phyloP scores from a whole-genome alignment of 2,797 vertebrate species.

The Leucoraja ocellata region DNA sequence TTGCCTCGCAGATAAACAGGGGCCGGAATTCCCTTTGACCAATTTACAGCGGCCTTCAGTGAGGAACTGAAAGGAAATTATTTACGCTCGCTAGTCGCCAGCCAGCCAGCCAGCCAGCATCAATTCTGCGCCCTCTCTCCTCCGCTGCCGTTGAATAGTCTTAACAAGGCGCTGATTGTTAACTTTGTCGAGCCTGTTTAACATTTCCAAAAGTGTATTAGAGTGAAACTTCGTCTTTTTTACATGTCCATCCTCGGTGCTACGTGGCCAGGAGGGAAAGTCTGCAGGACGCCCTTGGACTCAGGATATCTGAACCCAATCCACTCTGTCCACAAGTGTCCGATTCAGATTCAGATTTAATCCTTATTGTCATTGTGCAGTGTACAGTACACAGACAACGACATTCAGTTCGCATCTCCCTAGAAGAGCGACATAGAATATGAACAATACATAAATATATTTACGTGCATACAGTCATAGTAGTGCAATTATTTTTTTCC shows the following conservation, averaged over 20 bases:
- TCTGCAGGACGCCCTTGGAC: not conserved
- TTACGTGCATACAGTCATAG: too few relatives aligned
- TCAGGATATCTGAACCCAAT: not conserved
- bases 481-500: too few relatives aligned
- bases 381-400: too few relatives aligned
- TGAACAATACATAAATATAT: too few relatives aligned
- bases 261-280: not conserved
- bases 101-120: not conserved
- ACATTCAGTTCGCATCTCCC: too few relatives aligned
- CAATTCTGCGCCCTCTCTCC: not conserved
- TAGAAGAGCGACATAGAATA: too few relatives aligned
- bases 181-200: conserved; percentile 15
- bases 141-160: not conserved
- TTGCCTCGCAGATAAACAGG: conserved; percentile 15
- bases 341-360: too few relatives aligned
- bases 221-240: not conserved
- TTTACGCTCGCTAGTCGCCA: conserved; percentile 21
- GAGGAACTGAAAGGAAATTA: conserved; percentile 35
- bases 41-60: not conserved
- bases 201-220: not conserved
- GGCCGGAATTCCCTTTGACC: not conserved
- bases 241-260: not conserved
- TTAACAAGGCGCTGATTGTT: conserved; percentile 27
- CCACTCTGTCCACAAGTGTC: too few relatives aligned
- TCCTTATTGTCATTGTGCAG: too few relatives aligned